Conservation (phyloP, 2,888 invertebrate species). For the Dascillus cervinus region DNA sequence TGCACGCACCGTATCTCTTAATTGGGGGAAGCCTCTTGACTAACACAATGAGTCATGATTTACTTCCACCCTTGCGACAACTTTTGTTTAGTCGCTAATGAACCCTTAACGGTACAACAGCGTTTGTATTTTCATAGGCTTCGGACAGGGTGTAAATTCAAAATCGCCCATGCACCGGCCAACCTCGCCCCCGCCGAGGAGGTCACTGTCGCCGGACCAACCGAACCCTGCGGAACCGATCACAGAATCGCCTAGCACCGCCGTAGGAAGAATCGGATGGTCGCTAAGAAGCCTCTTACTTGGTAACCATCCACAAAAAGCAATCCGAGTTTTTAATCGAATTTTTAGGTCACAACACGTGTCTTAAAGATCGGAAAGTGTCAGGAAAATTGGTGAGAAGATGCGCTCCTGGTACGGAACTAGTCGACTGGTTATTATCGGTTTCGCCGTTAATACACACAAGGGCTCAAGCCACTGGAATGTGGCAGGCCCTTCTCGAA, state of each 20-base stretch:
- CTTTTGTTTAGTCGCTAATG: no score
- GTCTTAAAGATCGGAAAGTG: constrained; percentile 46
- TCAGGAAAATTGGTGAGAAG: constrained; percentile 55
- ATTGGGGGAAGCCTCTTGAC: no score
- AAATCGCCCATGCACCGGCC: constrained; percentile 40
- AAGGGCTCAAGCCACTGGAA: constrained; percentile 65
- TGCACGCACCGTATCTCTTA: no score
- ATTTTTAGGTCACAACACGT: constrained; percentile 49
- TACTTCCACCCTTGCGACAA: no score
- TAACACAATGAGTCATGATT: no score
- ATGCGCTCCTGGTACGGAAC: constrained; percentile 70
- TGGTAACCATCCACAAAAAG: constrained; percentile 35
- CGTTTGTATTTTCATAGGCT: constrained; percentile 40
- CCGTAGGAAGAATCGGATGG: constrained; percentile 61
- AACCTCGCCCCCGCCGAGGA: constrained; percentile 48
- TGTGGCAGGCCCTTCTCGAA: constrained; percentile 78
- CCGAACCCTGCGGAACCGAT: constrained; percentile 61
- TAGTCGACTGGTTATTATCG: constrained; percentile 72
- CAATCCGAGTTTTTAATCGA: constrained; percentile 28
- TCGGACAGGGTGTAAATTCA: constrained; percentile 43
- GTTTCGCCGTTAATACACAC: constrained; percentile 55
- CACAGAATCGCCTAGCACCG: constrained; percentile 58
- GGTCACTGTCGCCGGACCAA: constrained; percentile 54
- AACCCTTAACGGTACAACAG: no score
- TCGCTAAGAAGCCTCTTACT: constrained; percentile 60